Evolutionary conservation across 2,797 vertebrate genomes (phyloP).

Genomic region (Megalops cyprinoides): DNA sequence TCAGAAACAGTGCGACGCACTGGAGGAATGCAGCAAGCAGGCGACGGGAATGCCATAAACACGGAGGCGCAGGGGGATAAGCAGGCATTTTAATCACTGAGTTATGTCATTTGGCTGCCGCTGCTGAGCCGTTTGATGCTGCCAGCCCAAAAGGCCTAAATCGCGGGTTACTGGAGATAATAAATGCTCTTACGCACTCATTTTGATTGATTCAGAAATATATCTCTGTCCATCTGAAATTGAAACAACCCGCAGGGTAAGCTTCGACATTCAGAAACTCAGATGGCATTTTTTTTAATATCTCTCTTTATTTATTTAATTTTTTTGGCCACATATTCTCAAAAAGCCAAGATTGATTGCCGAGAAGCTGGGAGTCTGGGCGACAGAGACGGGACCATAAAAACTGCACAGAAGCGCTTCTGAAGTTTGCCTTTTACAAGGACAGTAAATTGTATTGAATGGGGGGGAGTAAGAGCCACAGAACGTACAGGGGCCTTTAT

Average conservation of each 20-base stretch:
- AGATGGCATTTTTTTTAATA: too few species aligned
- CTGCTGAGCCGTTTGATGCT: neutral
- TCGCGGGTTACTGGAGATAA: neutral
- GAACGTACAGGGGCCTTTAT: constrained; percentile 25
- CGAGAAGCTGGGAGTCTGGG: constrained; percentile 26
- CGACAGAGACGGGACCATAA: constrained; percentile 38
- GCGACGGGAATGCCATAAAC: too few species aligned
- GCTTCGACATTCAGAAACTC: neutral
- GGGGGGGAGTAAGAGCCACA: constrained; percentile 8
- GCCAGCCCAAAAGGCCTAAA: neutral
- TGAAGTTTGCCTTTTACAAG: constrained; percentile 45
- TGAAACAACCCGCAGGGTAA: neutral
- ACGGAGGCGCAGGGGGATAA: neutral
- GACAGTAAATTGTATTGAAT: constrained; percentile 36
- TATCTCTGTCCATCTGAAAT: neutral
- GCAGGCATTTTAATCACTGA: neutral
- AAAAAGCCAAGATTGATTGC: constrained; percentile 40
- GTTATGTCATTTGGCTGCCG: neutral
- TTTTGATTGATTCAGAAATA: constrained; percentile 1
- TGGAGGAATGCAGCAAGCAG: too few species aligned
- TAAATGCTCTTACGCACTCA: neutral
- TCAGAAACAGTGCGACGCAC: neutral
- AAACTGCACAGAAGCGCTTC: constrained; percentile 31
- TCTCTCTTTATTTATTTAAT: constrained; percentile 21
- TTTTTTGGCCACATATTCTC: constrained; percentile 10